Conservation (phyloP, 2,113 vertebrate genomes). For the Sprattus sprattus region DNA sequence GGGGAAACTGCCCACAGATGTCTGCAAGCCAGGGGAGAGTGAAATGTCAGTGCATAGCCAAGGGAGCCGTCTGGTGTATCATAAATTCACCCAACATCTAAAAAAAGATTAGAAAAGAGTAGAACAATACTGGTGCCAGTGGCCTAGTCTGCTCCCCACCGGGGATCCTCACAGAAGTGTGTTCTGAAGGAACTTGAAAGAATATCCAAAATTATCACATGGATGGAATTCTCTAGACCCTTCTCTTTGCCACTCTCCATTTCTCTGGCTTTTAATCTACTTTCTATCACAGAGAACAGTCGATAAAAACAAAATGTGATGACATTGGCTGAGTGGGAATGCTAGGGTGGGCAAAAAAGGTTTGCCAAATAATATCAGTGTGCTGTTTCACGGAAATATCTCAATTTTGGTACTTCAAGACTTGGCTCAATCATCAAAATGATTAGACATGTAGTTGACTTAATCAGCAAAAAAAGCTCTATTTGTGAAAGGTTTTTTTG, state of each 20-base stretch:
- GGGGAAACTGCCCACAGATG: neutral
- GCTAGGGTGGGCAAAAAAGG: neutral
- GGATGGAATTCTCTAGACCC: neutral
- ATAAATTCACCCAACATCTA: neutral
- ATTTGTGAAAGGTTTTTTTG: neutral
- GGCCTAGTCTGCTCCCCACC: neutral
- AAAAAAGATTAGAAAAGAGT: neutral
- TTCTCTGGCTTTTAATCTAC: neutral
- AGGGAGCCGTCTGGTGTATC: neutral
- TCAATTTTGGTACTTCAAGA: neutral
- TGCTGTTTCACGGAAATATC: neutral
- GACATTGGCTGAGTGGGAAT: neutral
- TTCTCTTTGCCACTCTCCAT: neutral
- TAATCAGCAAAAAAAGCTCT: slow-evolving; percentile 7
- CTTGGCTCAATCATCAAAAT: neutral
- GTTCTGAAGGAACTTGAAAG: neutral
- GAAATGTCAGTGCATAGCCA: slow-evolving; percentile 2
- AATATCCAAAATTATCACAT: neutral
- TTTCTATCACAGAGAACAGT: neutral
- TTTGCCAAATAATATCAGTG: neutral
- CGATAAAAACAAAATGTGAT: neutral
- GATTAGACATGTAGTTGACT: neutral
- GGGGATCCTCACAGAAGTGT: neutral
- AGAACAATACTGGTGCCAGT: neutral
- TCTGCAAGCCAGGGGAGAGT: neutral